Conservation (phyloP, 2,888 invertebrate genomes). For the Eutolmus rufibarbis region DNA sequence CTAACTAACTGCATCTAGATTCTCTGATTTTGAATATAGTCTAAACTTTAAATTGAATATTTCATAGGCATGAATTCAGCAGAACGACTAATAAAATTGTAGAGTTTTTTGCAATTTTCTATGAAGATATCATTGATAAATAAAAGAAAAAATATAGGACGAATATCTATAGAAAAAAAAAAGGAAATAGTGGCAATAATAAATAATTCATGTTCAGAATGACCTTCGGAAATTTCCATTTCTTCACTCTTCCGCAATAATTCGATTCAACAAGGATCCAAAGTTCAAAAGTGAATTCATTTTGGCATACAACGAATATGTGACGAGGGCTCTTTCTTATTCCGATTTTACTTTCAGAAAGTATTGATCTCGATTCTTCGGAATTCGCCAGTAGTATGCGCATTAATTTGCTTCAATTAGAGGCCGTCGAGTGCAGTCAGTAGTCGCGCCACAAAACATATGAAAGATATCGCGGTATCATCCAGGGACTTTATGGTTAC, state of each 20-base stretch:
- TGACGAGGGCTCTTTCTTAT: not conserved
- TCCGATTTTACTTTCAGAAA: constrained; percentile 11
- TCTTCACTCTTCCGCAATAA: constrained; percentile 1
- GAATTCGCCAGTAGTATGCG: constrained; percentile 10
- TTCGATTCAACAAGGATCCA: not conserved
- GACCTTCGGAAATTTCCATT: constrained; percentile 8
- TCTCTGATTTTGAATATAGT: not conserved
- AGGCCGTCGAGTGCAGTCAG: not conserved
- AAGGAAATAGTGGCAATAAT: not conserved
- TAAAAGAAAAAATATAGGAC: not conserved
- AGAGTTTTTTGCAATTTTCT: not conserved
- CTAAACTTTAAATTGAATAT: not conserved
- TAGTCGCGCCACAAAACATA: not conserved
- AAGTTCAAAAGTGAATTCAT: not conserved
- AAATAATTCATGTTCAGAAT: not conserved
- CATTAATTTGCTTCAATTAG: not conserved
- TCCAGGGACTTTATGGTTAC: constrained; percentile 4
- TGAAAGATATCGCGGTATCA: not conserved
- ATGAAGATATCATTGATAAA: not conserved
- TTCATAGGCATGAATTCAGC: not conserved
- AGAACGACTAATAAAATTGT: not conserved
- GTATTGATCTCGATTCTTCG: not conserved
- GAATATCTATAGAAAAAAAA: not conserved
- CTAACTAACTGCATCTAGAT: not conserved
- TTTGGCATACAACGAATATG: not conserved